Evolutionary conservation across 2,888 invertebrate genomes (phyloP).

Genomic region (Encarsia formosa): DNA sequence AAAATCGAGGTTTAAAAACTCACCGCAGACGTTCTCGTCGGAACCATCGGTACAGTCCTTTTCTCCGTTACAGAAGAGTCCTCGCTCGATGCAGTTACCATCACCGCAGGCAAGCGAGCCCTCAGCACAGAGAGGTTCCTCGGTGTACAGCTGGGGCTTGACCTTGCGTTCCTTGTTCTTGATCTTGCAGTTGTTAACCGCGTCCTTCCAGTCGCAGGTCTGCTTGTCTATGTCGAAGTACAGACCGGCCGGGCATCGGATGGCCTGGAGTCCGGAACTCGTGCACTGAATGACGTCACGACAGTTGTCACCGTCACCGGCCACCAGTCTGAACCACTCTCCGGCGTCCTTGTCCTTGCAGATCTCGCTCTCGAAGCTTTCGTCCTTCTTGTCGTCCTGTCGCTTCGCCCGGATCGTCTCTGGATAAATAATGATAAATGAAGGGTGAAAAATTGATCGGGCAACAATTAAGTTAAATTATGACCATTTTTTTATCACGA

Average conservation of each 20-base stretch:
- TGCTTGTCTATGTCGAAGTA: conserved; percentile 93
- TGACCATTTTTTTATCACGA: too few relatives aligned
- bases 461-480: too few relatives aligned
- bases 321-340: conserved; percentile 88
- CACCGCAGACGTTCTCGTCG: conserved; percentile 87
- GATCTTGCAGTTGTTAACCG: conserved; percentile 88
- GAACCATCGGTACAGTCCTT: conserved; percentile 85
- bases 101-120: conserved; percentile 86
- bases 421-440: too few relatives aligned
- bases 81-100: conserved; percentile 79
- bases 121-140: conserved; percentile 84
- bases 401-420: conserved; percentile 59
- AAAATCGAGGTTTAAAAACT: too few relatives aligned
- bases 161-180: conserved; percentile 86
- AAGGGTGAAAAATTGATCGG: too few relatives aligned
- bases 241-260: conserved; percentile 87
- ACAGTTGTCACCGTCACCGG: conserved; percentile 87
- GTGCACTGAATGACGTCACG: conserved; percentile 94
- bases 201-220: conserved; percentile 91
- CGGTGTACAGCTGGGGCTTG: conserved; percentile 81
- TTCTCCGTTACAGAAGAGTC: conserved; percentile 89
- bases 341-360: conserved; percentile 94
- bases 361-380: conserved; percentile 81
- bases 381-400: conserved; percentile 75
- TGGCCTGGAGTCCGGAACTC: conserved; percentile 87